phyloP scores from a whole-genome alignment of 2,888 invertebrate species.

The Amorpha juglandis region DNA sequence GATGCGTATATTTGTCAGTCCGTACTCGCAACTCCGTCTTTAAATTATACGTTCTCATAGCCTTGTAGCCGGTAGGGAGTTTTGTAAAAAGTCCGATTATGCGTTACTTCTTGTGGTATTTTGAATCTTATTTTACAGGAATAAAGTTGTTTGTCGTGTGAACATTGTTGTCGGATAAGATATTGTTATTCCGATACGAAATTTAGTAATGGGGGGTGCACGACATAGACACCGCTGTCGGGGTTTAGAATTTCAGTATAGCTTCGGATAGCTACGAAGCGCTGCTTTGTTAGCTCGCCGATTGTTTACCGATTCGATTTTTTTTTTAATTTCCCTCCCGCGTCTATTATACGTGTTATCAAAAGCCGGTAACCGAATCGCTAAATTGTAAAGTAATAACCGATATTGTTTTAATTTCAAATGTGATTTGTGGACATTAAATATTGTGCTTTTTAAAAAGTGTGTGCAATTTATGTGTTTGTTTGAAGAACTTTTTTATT shows the following conservation, averaged over 20 bases:
- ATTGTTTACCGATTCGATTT: slow-evolving; percentile 78
- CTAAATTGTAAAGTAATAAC: slow-evolving; percentile 6
- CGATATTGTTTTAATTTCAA: slow-evolving; percentile 36
- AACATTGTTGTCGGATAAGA: slow-evolving; percentile 35
- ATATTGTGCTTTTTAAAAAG: slow-evolving; percentile 29
- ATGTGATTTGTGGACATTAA: slow-evolving; percentile 28
- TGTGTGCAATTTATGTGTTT: slow-evolving; percentile 46
- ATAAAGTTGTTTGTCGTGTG: slow-evolving; percentile 7
- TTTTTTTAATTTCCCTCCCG: slow-evolving; percentile 65
- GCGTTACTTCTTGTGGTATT: slow-evolving; percentile 38
- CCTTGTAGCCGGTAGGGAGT: slow-evolving; percentile 66
- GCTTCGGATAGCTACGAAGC: slow-evolving; percentile 83
- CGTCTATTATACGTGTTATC: slow-evolving; percentile 51
- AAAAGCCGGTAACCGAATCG: slow-evolving; percentile 39
- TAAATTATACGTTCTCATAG: slow-evolving; percentile 85
- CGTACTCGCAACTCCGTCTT: slow-evolving; percentile 71
- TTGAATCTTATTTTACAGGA: slow-evolving; percentile 41
- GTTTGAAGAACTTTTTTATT: slow-evolving; percentile 38
- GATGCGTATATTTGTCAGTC: slow-evolving; percentile 55
- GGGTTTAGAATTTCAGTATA: slow-evolving; percentile 84
- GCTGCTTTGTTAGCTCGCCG: slow-evolving; percentile 79
- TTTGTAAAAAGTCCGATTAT: slow-evolving; percentile 48
- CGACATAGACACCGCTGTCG: slow-evolving; percentile 82
- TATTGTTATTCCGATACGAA: slow-evolving; percentile 60
- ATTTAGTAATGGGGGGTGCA: slow-evolving; percentile 83